Evolutionary conservation across 2,797 vertebrate genomes (phyloP).

Genomic region (Poecilia velifera): DNA sequence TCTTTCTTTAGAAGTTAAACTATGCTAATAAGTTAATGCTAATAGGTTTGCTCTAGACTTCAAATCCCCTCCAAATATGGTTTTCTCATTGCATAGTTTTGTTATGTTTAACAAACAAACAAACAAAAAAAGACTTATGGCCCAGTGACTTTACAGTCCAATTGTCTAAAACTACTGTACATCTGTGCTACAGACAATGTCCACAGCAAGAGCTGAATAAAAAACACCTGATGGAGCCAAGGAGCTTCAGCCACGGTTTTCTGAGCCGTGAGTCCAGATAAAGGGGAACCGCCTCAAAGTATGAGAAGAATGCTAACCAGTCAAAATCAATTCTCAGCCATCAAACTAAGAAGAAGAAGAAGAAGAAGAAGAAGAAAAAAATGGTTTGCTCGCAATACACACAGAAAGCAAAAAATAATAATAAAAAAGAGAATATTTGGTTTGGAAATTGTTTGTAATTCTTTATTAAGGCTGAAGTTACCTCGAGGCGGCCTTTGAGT

Average conservation of each 20-base stretch:
- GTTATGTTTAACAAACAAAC: neutral
- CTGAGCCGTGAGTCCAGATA: neutral
- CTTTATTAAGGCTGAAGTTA: constrained; percentile 70
- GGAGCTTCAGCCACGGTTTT: neutral
- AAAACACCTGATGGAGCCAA: neutral
- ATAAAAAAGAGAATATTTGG: constrained; percentile 57
- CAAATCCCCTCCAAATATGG: neutral
- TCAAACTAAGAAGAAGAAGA: constrained; percentile 11
- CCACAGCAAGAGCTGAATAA: neutral
- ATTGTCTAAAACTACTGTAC: neutral
- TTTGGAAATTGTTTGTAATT: constrained; percentile 67
- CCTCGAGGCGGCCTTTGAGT: constrained; percentile 66
- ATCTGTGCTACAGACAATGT: neutral
- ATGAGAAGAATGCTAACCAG: neutral
- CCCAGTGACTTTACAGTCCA: neutral
- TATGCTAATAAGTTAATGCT: neutral
- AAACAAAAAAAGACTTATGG: neutral
- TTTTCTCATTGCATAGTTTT: neutral
- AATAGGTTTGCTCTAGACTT: neutral
- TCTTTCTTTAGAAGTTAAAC: neutral
- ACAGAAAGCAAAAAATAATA: constrained; percentile 1
- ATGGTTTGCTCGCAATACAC: constrained; percentile 32
- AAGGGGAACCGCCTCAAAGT: neutral
- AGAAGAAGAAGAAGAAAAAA: constrained; percentile 6
- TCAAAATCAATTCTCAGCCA: constrained; percentile 5